Base-by-base conservation (phyloP, 1,140 invertebrate genomes). In the Anastatus disparis region DNA sequence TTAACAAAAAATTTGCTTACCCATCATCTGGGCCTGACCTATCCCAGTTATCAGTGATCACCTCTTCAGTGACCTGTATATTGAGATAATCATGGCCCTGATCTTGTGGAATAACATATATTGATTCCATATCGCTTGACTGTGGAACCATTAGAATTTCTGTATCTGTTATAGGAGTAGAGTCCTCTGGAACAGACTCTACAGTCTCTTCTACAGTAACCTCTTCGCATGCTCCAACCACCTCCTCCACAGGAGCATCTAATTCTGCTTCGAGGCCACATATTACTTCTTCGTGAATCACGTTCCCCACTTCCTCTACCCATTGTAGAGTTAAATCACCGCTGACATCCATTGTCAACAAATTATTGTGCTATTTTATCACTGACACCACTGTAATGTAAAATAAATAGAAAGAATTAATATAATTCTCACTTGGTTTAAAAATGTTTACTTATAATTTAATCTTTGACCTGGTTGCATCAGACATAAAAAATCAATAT, bases 21-120 rank as follows among this genome's bases (percentile, higher is more conserved):
- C 90, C 89, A 81, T 92, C 91, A 62, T 91, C 90, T 6, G 90
- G 90, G 52, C 89, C 90, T 62, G 89, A 86, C 77, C 90, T 86
- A 20, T 91, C 91, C 92, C 91, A 93, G 73, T 92, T 91, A 79
- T 93, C 92, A 1, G 91, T 90, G 8, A 93, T 92, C 2, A 93
- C 90, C 83, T 93, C 92, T 82, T 93, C 92, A 2, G 91, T 91
- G 13, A 92, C 90, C 73, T 88, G 84, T 81, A 89, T 91, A 75
- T 89, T 89, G 0, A 89, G 81, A 79, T 87, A 89, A 59, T 88
- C 84, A 38, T 85, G 83, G 4, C 84, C 84, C 76, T 81, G 86
- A 79, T 80, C 87, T 76, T 82, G 85, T 65, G 76, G 84, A 44
- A 82, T 85, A 75, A 79, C 86, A 61, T 84, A 87, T 71, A 80